Evolutionary conservation across 1,140 invertebrate genomes (phyloP), one percentile per base, ranked within the genome.

Genomic region (Acromyrmex heyeri): DNA sequence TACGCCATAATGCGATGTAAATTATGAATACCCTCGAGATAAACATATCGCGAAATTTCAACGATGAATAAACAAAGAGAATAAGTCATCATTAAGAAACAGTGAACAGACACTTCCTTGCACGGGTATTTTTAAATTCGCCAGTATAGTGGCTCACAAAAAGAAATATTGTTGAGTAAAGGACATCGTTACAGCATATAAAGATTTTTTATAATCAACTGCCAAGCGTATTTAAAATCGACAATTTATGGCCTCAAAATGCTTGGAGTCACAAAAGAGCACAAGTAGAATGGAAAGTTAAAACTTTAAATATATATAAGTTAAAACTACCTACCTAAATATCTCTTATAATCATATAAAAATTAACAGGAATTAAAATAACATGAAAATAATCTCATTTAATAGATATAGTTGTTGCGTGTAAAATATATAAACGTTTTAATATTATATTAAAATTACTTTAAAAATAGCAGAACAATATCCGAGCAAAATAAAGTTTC

Each of bases 61-160:
- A 69, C 65, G 57, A 57, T 61, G 73, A 57, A 44, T 79, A 34
- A 79, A 81, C 30, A 81, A 69, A 55, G 48, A 57, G 48, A 79
- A 70, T 57, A 81, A 81, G 21, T 44, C 21, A 57, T 69, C 64
- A 57, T 70, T 70, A 27, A 34, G 30, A 27, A 57, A n/a, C 64
- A 27, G 27, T 24, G 38, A 4, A n/a, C 3, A 27, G 44, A n/a
- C 27, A 21, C 27, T 18, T 50, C 27, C 48, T 79, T 53, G 44
- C 7, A 53, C 12, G 78, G 30, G 21, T 59, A 69, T 59, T 57
- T 81, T 70, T 44, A 30, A 70, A 70, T 57, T 57, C 10, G 24
- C 48, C 77, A 48, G 14, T 24, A 61, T 16, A 14, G 27, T 24
- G 55, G 55, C 38, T 53, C 4, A 21, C 50, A 30, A 69, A 69